A percentile compares a stretch with the other conserved stretches of the same genome.
Evolutionary conservation across 2,888 invertebrate genomes (phyloP).

Genomic region (Lasioglossum marginatum): DNA sequence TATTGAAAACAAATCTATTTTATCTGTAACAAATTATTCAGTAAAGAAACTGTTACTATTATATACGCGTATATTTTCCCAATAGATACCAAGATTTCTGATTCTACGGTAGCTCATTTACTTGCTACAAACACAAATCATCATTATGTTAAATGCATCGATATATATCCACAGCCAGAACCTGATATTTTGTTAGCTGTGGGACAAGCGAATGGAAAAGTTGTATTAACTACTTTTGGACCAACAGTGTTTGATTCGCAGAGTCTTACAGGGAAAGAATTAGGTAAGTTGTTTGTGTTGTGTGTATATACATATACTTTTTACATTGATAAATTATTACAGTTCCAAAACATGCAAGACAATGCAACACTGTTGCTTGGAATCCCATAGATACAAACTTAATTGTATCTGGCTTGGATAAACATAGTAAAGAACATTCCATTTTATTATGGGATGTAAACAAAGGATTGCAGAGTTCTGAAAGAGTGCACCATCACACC

Average conservation of each 20-base stretch:
- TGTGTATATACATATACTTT: neutral
- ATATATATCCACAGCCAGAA: conserved; percentile 92
- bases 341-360: conserved; percentile 94
- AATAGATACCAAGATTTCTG: conserved; percentile 89
- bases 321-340: conserved; percentile 54
- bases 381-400: conserved; percentile 93
- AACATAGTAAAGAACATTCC: conserved; percentile 94
- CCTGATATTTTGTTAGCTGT: conserved; percentile 93
- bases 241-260: conserved; percentile 89
- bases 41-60: neutral
- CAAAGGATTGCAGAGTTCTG: conserved; percentile 84
- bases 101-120: conserved; percentile 89
- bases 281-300: conserved; percentile 86
- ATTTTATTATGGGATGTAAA: conserved; percentile 95
- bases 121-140: conserved; percentile 90
- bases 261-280: conserved; percentile 90
- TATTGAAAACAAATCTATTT: conserved; percentile 30
- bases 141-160: conserved; percentile 93
- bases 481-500: conserved; percentile 80
- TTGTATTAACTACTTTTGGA: conserved; percentile 92
- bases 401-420: conserved; percentile 94
- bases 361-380: conserved; percentile 95
- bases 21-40: neutral
- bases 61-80: conserved; percentile 62
- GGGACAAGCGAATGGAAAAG: conserved; percentile 95